These are phyloP conservation scores for Ceratina australensis DNA, from an alignment of 1,140 invertebrate species.

Conservation along the genomic window DNA sequence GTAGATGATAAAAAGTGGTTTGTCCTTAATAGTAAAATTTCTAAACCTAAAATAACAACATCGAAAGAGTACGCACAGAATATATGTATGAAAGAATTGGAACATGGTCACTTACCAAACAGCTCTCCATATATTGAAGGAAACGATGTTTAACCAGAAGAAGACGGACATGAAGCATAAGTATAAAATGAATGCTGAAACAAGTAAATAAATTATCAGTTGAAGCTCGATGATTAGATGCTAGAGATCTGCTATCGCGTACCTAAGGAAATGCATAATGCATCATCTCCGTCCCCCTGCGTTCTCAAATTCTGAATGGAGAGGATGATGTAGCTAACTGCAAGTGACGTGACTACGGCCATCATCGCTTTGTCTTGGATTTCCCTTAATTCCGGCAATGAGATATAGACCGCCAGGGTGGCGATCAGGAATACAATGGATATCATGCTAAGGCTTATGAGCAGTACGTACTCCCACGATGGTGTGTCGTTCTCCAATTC, in stretches of 20 bases:
- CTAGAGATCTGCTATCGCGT: conserved; percentile 33
- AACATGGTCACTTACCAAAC: conserved; percentile 80
- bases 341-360: conserved; percentile 79
- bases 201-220: background rate
- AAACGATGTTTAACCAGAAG: conserved; percentile 85
- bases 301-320: conserved; percentile 79
- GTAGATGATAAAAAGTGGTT: conserved; percentile 79
- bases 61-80: too few relatives aligned
- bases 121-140: conserved; percentile 83
- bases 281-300: conserved; percentile 56
- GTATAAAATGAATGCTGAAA: conserved; percentile 81
- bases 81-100: too few relatives aligned
- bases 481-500: background rate
- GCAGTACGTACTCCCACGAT: conserved; percentile 69
- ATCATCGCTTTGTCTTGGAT: conserved; percentile 80
- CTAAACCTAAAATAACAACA: conserved; percentile 66
- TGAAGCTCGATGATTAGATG: background rate
- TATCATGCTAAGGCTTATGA: conserved; percentile 78
- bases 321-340: conserved; percentile 80
- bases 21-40: conserved; percentile 74
- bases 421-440: conserved; percentile 81
- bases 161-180: conserved; percentile 83
- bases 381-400: conserved; percentile 81
- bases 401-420: conserved; percentile 81
- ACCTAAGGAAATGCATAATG: conserved; percentile 79